phyloP scores from a whole-genome alignment of 2,888 invertebrate species.

The Lordiphosa fenestrarum region DNA sequence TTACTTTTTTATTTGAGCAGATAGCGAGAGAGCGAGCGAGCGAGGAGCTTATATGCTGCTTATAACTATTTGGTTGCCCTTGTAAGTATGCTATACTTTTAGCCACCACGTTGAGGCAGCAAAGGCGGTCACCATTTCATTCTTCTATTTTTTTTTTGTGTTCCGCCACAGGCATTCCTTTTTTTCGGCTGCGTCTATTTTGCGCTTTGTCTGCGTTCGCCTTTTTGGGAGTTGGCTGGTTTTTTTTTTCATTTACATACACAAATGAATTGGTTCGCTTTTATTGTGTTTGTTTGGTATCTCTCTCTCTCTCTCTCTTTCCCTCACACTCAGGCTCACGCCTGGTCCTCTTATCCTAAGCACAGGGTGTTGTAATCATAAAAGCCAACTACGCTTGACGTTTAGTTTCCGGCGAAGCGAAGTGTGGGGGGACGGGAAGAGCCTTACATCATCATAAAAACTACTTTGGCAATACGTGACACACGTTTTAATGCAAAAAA shows the following conservation, averaged over 20 bases:
- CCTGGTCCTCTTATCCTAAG: not conserved
- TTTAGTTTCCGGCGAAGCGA: conserved; percentile 11
- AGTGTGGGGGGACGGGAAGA: no score
- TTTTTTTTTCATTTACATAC: conserved; percentile 21
- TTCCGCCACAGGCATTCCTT: conserved; percentile 2
- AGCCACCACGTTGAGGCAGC: conserved; percentile 23
- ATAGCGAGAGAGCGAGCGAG: not conserved
- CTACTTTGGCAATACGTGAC: no score
- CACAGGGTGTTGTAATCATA: conserved; percentile 47
- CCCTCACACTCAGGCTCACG: conserved; percentile 17
- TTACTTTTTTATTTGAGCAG: conserved; percentile 31
- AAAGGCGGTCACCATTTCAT: conserved; percentile 3
- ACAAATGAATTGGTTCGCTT: conserved; percentile 52
- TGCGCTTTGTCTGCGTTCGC: conserved; percentile 20
- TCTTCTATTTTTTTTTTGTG: no score
- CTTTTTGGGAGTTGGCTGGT: conserved; percentile 46
- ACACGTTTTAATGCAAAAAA: no score
- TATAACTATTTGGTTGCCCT: conserved; percentile 3
- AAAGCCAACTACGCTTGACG: conserved; percentile 28
- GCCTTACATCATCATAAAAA: no score
- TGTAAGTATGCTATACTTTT: conserved; percentile 20
- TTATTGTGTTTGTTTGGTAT: conserved; percentile 8
- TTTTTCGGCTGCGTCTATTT: conserved; percentile 24
- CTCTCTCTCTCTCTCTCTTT: not conserved
- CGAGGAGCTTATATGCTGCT: conserved; percentile 24